These are phyloP conservation scores for Agrochola circellaris DNA, from an alignment of 2,888 invertebrate genomes.

Conservation along the genomic window DNA sequence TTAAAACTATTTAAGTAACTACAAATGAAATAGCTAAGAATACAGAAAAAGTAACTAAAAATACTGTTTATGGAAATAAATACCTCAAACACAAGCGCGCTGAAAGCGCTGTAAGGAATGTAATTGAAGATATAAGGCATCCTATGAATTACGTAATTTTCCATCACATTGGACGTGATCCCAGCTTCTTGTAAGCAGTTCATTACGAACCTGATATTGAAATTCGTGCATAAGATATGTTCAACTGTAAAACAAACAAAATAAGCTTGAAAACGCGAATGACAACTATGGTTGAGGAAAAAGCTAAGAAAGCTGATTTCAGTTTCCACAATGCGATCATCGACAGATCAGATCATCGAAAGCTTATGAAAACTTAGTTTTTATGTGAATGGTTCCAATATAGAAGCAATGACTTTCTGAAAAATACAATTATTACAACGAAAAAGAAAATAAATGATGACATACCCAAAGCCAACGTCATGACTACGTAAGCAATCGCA, in stretches of 20 bases:
- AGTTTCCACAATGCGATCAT: background rate
- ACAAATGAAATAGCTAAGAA: background rate
- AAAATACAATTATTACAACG: background rate
- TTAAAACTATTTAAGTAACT: background rate
- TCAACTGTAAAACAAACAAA: slow-evolving; percentile 71
- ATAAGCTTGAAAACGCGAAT: background rate
- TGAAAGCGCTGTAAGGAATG: slow-evolving; percentile 53
- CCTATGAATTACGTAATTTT: slow-evolving; percentile 57
- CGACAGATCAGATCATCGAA: background rate
- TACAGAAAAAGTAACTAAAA: background rate
- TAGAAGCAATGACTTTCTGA: background rate
- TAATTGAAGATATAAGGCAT: slow-evolving; percentile 65
- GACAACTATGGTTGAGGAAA: background rate
- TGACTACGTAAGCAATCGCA: slow-evolving; percentile 60
- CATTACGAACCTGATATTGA: slow-evolving; percentile 66
- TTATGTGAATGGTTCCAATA: too few species aligned
- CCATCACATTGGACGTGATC: slow-evolving; percentile 54
- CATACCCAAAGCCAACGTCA: slow-evolving; percentile 71
- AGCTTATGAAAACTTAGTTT: background rate
- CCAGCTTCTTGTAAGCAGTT: slow-evolving; percentile 59
- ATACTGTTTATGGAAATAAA: background rate
- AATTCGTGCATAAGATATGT: slow-evolving; percentile 67
- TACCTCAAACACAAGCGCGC: slow-evolving; percentile 64
- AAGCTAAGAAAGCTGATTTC: background rate
- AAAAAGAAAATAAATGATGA: background rate